Conservation (phyloP, 2,888 invertebrate genomes). For the Ametastegia equiseti region DNA sequence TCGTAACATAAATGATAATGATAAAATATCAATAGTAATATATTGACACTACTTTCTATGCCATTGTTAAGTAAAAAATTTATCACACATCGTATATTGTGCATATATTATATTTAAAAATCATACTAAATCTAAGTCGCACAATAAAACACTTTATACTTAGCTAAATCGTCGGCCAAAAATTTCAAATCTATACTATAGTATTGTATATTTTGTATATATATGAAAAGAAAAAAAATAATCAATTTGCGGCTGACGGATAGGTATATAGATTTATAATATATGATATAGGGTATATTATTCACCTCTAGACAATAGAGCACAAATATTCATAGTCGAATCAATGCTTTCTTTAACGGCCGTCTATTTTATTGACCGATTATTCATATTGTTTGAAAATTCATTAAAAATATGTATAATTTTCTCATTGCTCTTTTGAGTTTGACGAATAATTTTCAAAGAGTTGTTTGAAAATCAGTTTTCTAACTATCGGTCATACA, state of each 20-base stretch:
- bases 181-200: neutral
- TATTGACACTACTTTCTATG: conserved; percentile 5
- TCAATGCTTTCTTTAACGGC: neutral
- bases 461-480: neutral
- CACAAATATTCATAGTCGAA: neutral
- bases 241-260: neutral
- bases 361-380: neutral
- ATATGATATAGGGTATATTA: neutral
- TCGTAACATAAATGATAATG: too few species aligned
- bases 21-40: conserved; percentile 15
- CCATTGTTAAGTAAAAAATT: neutral
- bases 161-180: conserved; percentile 4
- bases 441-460: neutral
- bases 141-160: conserved; percentile 27
- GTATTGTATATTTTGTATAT: neutral
- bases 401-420: neutral
- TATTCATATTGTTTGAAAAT: neutral
- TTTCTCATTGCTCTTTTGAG: neutral
- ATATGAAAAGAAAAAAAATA: neutral
- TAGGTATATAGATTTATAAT: too few species aligned
- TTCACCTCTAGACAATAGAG: neutral
- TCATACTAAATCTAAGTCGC: conserved; percentile 14
- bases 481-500: too few species aligned
- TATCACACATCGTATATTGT: neutral
- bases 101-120: neutral